phyloP scores from a whole-genome alignment of 1,140 invertebrate genomes.

The Drosophila paulistorum region DNA sequence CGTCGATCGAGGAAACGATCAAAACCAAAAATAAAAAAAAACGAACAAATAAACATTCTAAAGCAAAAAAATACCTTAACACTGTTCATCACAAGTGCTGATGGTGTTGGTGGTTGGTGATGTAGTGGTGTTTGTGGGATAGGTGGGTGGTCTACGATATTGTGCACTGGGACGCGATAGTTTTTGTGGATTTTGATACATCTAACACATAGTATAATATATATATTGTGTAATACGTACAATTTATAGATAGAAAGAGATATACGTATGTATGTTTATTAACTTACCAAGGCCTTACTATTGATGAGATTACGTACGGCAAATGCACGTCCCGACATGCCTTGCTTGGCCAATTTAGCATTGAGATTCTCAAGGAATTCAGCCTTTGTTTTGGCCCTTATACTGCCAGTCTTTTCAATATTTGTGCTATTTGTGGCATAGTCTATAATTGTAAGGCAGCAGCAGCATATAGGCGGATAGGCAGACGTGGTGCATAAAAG shows the following conservation, averaged over 20 bases:
- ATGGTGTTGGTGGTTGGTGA: conserved; percentile 26
- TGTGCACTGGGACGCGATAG: conserved; percentile 77
- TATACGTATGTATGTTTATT: background rate
- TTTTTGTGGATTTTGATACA: conserved; percentile 81
- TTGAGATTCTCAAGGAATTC: conserved; percentile 90
- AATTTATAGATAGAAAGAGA: conserved; percentile 1
- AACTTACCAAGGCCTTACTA: conserved; percentile 86
- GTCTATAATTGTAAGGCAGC: conserved; percentile 57
- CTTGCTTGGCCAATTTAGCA: conserved; percentile 88
- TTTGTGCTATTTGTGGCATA: conserved; percentile 79
- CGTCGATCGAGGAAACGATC: conserved; percentile 25
- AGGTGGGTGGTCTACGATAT: conserved; percentile 75
- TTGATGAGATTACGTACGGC: conserved; percentile 87
- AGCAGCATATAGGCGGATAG: background rate
- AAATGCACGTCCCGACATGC: conserved; percentile 84
- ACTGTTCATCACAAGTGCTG: conserved; percentile 69
- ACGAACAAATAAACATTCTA: conserved; percentile 32
- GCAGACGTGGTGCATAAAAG: conserved; percentile 53
- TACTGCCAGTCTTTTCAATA: conserved; percentile 82
- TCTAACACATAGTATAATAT: conserved; percentile 49
- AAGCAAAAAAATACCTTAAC: conserved; percentile 73
- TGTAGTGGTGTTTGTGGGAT: conserved; percentile 47
- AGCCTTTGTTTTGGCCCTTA: conserved; percentile 83
- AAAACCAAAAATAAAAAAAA: conserved; percentile 14
- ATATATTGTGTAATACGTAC: background rate